Conservation (phyloP, 2,113 vertebrate genomes). For the Rhineura floridana region DNA sequence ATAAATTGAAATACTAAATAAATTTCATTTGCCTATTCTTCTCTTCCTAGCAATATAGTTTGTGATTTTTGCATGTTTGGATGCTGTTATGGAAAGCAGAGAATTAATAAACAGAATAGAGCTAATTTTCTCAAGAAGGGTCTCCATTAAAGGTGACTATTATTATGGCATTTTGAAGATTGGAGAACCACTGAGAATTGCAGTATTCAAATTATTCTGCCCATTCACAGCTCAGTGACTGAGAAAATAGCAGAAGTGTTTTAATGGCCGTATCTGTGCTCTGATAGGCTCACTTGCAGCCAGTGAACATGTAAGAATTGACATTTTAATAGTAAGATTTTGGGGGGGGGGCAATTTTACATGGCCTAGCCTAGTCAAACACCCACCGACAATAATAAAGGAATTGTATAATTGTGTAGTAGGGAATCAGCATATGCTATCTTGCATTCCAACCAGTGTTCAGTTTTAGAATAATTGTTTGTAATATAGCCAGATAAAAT, state of each 20-base stretch:
- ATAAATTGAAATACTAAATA: neutral
- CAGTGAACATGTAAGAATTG: constrained; percentile 3
- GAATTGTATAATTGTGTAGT: neutral
- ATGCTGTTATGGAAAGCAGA: neutral
- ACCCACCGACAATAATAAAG: neutral
- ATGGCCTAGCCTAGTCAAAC: neutral
- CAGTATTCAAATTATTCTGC: neutral
- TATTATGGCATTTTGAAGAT: neutral
- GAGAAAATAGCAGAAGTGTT: constrained; percentile 17
- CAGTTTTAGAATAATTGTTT: neutral
- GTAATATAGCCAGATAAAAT: neutral
- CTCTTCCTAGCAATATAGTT: neutral
- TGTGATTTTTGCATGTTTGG: neutral
- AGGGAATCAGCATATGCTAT: neutral
- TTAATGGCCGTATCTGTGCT: neutral
- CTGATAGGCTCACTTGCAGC: neutral
- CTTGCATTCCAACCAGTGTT: neutral
- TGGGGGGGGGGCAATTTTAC: neutral
- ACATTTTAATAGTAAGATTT: constrained; percentile 14
- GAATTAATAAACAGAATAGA: neutral
- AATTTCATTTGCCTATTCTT: neutral
- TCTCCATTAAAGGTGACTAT: constrained; percentile 1
- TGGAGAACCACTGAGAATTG: constrained; percentile 2
- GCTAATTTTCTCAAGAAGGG: neutral
- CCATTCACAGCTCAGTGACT: neutral